Base-by-base conservation (phyloP, 2,113 vertebrate genomes). In the Dicrurus megarhynchus region DNA sequence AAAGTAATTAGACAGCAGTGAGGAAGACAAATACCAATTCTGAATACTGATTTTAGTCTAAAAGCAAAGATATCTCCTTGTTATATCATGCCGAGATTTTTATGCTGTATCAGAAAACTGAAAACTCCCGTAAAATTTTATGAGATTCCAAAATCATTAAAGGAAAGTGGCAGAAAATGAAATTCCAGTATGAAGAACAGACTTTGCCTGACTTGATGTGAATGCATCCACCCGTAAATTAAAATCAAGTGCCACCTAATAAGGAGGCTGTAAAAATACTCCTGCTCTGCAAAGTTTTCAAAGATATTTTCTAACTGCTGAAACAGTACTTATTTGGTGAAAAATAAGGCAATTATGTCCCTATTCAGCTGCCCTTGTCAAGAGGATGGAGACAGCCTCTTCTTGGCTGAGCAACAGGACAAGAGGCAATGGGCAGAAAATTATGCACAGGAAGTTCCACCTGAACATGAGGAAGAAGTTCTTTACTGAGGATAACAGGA, bases 81-180 rank as follows among this genome's bases (percentile, higher is more conserved):
- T 32, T 88, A 53, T 83, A 68, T 67, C 50, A 67, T 70, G 70
- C 9, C 4, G 4, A 91, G 37, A 79, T 78, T 21, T 67, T 91
- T 91, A 77, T 88, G 55, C 68, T 90, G 57, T 87, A 70, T 88
- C 77, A 95, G 77, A 94, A 92, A 97, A 85, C 95, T 53, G 46
- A 89, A 49, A 97, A 80, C 47, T 91, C 67, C 39, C 92, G 47
- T 93, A 96, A 97, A 97, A 93, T 73, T 94, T 97, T 94, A 96
- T 13, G 23, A 91, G 64, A 57, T 95, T 97, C 93, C 56, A 89
- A 95, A 80, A 87, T 83, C 81, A 92, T 94, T 97, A 97, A 89
- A 30, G 4, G 52, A 37, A 96, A 92, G 57, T 59, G 68, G 23
- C 67, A 89, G 52, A 80, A 97, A 87, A 89, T 89, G 64, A 96